Base-by-base conservation (phyloP, 2,888 invertebrate genomes). In the Arctia plantaginis region DNA sequence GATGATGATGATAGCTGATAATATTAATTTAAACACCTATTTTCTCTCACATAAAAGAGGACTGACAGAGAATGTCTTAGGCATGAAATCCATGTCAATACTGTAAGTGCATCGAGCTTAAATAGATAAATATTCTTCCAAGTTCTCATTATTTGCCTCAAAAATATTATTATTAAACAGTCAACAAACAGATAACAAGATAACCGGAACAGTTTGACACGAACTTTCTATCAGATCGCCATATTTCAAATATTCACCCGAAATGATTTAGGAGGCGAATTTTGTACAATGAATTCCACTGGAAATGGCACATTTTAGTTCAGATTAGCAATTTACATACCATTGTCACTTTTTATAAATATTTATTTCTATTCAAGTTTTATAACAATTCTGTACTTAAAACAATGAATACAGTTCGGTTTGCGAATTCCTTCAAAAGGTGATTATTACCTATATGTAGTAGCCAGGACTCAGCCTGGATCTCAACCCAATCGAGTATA, bases 191-290 rank as follows among this genome's bases (percentile, higher is more conserved):
- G 67, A 74, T 76, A 72, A 72, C 39, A 35, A 47, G 77, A 79
- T 77, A 82, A 71, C 71, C 72, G 33, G 66, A n/a, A 51, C 72
- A 55, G 47, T 79, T 72, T 68, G 76, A 72, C 76, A 62, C 33
- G n/a, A 76, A 82, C 75, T 80, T 75, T 74, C 67, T 76, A 82
- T 82, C 82, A 41, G 66, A 65, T 15, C 44, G 55, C 70, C 66
- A 78, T 82, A 80, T 72, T 82, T 76, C 76, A 82, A 77, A 81
- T 70, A 55, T 72, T 80, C 47, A 64, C 72, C 33, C 33, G 30
- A 73, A 44, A 65, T 76, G 69, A 81, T 82, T 47, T 82, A 79
- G 75, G 59, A 33, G 8, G n/a, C 33, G 23, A 35, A 65, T 35
- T 7, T 65, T 65, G n/a, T 13, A 35, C 23, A 35, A 62, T 62